Evolutionary conservation across 2,888 invertebrate species (phyloP).

Genomic region (Leptinotarsa tumamoca): DNA sequence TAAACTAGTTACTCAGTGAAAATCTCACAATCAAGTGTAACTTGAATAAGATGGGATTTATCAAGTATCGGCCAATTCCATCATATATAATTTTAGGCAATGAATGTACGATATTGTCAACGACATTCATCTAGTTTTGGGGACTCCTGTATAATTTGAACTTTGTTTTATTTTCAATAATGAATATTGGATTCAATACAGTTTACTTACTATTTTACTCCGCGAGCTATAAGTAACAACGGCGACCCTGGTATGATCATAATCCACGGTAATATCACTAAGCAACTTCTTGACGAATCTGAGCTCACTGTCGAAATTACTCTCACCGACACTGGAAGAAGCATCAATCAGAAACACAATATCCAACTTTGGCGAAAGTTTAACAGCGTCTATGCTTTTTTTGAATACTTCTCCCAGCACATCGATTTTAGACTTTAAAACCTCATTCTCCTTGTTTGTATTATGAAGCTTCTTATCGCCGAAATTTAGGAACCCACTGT

Average conservation of each 20-base stretch:
- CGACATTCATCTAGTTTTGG: too few relatives aligned
- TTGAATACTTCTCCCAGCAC: conserved; percentile 70
- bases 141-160: too few relatives aligned
- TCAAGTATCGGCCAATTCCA: too few relatives aligned
- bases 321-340: conserved; percentile 76
- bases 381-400: conserved; percentile 69
- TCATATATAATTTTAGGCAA: too few relatives aligned
- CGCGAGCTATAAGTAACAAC: conserved; percentile 76
- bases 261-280: conserved; percentile 75
- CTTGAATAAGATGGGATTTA: too few relatives aligned
- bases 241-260: conserved; percentile 73
- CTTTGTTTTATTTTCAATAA: too few relatives aligned
- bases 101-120: too few relatives aligned
- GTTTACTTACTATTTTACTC: conserved; percentile 68
- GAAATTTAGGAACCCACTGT: conserved; percentile 63
- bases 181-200: not conserved
- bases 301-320: conserved; percentile 76
- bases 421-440: conserved; percentile 69
- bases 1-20: too few relatives aligned
- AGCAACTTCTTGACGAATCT: conserved; percentile 76
- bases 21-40: too few relatives aligned
- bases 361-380: conserved; percentile 67
- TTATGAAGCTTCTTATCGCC: conserved; percentile 61
- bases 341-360: conserved; percentile 77
- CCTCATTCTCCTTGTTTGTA: conserved; percentile 58